Evolutionary conservation across 2,888 invertebrate genomes (phyloP).

Genomic region (Oligia strigilis): DNA sequence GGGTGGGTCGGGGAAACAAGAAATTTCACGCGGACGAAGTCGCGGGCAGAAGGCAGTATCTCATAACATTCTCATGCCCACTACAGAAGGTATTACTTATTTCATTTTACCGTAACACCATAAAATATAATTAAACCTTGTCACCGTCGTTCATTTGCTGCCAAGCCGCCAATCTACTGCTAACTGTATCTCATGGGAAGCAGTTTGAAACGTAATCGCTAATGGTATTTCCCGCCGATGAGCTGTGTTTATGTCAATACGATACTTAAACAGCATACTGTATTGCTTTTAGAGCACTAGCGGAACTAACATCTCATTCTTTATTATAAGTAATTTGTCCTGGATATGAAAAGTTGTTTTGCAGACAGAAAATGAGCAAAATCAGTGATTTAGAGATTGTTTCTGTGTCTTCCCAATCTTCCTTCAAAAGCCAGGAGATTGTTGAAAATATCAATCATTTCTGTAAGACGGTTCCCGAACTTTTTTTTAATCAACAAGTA

Average conservation of each 20-base stretch:
- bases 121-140: constrained; percentile 49
- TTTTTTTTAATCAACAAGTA: not conserved
- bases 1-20: too few relatives aligned
- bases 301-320: constrained; percentile 12
- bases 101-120: constrained; percentile 34
- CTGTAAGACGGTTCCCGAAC: not conserved
- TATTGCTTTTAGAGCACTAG: constrained; percentile 13
- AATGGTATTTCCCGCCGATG: constrained; percentile 24
- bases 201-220: constrained; percentile 17
- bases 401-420: not conserved
- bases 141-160: constrained; percentile 41
- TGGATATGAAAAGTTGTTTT: not conserved
- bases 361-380: not conserved
- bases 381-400: not conserved
- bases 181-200: constrained; percentile 45
- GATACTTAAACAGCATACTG: constrained; percentile 30
- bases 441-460: not conserved
- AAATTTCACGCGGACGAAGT: too few relatives aligned
- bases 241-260: constrained; percentile 23
- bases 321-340: not conserved
- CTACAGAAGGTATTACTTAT: not conserved
- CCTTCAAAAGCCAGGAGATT: not conserved
- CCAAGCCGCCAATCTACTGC: constrained; percentile 26
- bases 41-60: not conserved
- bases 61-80: not conserved